phyloP scores from a whole-genome alignment of 2,113 vertebrate genomes.

The Gymnarchus niloticus region DNA sequence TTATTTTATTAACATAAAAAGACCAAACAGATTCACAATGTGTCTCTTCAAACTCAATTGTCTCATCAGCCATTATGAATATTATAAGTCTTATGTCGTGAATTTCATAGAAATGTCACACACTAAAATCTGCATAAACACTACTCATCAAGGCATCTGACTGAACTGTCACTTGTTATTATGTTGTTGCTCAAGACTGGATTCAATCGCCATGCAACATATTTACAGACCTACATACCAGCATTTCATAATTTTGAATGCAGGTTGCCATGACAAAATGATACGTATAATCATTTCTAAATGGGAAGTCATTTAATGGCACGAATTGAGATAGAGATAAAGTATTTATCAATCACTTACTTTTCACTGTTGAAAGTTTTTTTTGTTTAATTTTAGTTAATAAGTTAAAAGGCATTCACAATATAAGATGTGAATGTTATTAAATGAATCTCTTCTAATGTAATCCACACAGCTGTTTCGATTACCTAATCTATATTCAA shows the following conservation, averaged over 20 bases:
- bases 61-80: neutral
- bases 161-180: neutral
- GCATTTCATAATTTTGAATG: neutral
- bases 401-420: neutral
- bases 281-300: neutral
- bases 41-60: neutral
- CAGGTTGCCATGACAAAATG: neutral
- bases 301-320: no score
- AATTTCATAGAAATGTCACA: neutral
- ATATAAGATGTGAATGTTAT: neutral
- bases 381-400: neutral
- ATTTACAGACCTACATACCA: neutral
- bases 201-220: neutral
- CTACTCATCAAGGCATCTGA: neutral
- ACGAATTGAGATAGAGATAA: neutral
- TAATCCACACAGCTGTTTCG: neutral
- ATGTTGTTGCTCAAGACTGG: neutral
- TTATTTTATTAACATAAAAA: neutral
- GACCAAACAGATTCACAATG: neutral
- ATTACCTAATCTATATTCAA: neutral
- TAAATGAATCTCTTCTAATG: neutral
- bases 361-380: neutral
- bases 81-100: neutral
- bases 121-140: neutral
- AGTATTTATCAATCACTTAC: neutral